These are phyloP conservation scores for Phrynosoma blainvillii DNA, from an alignment of 2,113 vertebrate genomes.

Conservation along the genomic window DNA sequence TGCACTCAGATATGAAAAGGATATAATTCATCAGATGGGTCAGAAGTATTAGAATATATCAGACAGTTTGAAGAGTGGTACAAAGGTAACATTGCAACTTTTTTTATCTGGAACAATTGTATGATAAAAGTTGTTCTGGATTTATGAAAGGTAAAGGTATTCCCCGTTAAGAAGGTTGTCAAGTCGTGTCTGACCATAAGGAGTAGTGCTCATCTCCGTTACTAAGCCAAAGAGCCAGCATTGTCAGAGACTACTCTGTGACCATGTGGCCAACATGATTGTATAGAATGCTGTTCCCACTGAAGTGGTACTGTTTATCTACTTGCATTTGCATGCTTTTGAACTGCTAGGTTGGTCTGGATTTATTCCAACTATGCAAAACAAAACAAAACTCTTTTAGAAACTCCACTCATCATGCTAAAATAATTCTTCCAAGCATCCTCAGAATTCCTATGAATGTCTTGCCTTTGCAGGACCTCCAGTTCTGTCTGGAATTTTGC, in stretches of 20 bases:
- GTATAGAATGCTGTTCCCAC: too few species aligned
- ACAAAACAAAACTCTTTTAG: neutral
- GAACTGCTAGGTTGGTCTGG: neutral
- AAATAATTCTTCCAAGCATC: neutral
- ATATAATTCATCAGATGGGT: conserved; percentile 16
- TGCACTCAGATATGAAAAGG: neutral
- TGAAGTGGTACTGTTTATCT: too few species aligned
- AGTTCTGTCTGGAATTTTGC: neutral
- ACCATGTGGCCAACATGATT: too few species aligned
- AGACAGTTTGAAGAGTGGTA: conserved; percentile 4
- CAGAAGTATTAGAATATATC: conserved; percentile 39
- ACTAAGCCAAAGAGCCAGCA: too few species aligned
- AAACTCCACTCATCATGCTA: neutral
- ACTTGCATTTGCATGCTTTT: too few species aligned
- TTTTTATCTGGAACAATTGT: neutral
- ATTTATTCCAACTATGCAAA: neutral
- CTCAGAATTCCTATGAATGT: neutral
- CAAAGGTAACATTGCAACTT: neutral
- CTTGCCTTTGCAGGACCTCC: neutral
- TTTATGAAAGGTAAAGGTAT: neutral
- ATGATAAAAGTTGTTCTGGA: neutral
- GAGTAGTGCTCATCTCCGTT: too few species aligned
- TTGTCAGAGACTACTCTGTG: too few species aligned
- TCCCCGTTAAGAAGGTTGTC: too few species aligned
- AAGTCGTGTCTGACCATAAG: too few species aligned